Evolutionary conservation across 2,797 vertebrate species (phyloP).

Genomic region (Poecile montanus): DNA sequence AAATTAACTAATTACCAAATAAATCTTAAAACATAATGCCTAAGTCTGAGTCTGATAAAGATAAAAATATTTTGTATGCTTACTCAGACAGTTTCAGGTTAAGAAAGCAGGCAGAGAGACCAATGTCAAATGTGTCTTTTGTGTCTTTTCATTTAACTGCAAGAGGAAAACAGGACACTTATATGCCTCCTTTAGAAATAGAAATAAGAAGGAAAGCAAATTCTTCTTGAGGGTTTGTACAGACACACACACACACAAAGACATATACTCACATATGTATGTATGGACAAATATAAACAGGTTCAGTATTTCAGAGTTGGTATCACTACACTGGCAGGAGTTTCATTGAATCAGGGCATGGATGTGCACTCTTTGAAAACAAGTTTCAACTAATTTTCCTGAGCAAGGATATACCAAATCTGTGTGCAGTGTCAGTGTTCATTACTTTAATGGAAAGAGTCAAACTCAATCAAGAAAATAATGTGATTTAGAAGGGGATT

Average conservation of each 20-base stretch:
- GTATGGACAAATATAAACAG: not conserved
- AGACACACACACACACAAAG: not conserved
- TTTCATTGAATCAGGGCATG: not conserved
- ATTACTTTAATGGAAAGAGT: not conserved
- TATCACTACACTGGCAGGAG: not conserved
- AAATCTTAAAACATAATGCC: not conserved
- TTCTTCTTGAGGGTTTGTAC: not conserved
- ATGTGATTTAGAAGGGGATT: not conserved
- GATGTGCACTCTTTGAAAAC: not conserved
- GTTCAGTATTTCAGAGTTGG: not conserved
- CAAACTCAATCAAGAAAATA: not conserved
- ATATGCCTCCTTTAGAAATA: not conserved
- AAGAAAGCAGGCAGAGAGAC: not conserved
- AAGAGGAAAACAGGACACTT: not conserved
- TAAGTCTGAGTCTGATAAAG: not conserved
- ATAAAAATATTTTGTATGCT: not conserved
- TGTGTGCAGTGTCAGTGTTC: not conserved
- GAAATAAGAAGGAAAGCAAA: not conserved
- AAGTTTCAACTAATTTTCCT: not conserved
- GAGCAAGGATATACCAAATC: not conserved
- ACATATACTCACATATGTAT: too few species aligned
- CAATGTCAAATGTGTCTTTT: not conserved
- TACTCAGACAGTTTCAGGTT: not conserved
- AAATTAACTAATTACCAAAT: not conserved
- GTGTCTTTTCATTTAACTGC: not conserved